Conservation (phyloP, 2,888 invertebrate genomes). For the Drosophila ustulata region DNA sequence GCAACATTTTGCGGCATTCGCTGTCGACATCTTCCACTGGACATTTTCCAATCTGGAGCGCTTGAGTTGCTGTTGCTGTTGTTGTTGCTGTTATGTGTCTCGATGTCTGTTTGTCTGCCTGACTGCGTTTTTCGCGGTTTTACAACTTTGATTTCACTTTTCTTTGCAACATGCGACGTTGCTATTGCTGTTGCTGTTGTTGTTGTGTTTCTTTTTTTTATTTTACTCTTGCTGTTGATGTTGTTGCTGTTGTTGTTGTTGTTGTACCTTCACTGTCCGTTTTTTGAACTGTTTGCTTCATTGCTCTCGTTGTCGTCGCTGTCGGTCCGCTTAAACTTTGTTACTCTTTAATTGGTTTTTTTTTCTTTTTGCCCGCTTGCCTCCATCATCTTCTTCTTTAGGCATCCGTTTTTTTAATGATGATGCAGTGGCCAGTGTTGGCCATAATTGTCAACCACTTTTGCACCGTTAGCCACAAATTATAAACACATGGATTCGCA, state of each 20-base stretch:
- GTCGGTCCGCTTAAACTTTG: conserved; percentile 74
- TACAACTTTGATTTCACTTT: conserved; percentile 81
- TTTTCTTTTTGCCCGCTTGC: conserved; percentile 41
- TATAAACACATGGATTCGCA: conserved; percentile 66
- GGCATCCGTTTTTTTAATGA: conserved; percentile 73
- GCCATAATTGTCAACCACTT: conserved; percentile 76
- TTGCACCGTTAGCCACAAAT: conserved; percentile 75
- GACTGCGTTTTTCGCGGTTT: conserved; percentile 80
- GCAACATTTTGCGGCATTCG: conserved; percentile 47
- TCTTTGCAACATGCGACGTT: conserved; percentile 79
- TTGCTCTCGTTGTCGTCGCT: conserved; percentile 59
- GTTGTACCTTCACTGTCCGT: conserved; percentile 77
- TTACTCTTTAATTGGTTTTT: conserved; percentile 80
- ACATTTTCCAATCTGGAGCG: conserved; percentile 72
- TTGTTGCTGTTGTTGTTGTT: conserved; percentile 53
- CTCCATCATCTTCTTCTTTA: conserved; percentile 71
- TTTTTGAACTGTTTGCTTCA: conserved; percentile 75
- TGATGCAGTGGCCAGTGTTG: conserved; percentile 67
- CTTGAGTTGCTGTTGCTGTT: conserved; percentile 23
- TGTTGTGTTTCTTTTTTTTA: conserved; percentile 35
- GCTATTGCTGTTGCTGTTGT: conserved; percentile 41
- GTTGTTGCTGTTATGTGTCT: conserved; percentile 68
- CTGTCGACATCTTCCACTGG: conserved; percentile 73
- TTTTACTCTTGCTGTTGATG: conserved; percentile 11
- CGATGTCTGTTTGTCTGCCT: conserved; percentile 67